Percentiles rank a stretch among this genome's conserved stretches.
Conservation (phyloP, 2,797 vertebrate genomes). For the Silurus aristotelis region DNA sequence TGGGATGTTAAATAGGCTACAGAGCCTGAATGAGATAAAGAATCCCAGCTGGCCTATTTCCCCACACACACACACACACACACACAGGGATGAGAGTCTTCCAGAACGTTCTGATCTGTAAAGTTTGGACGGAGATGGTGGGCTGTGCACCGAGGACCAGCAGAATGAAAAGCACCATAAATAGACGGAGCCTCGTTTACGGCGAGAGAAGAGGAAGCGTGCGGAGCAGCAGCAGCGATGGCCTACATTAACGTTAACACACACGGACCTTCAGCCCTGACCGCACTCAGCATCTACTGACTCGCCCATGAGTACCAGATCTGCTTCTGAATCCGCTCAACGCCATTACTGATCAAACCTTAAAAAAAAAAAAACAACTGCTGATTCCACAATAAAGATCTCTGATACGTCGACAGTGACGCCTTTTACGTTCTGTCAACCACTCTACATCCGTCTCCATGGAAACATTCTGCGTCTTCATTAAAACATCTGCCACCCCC, state of each 20-base stretch:
- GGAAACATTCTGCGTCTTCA: background rate
- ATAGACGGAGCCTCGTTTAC: constrained; percentile 10
- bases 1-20: constrained; percentile 39
- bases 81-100: background rate
- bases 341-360: background rate
- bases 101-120: constrained; percentile 33
- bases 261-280: background rate
- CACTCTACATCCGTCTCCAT: background rate
- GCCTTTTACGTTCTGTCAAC: background rate
- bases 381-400: background rate
- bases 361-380: background rate
- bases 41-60: constrained; percentile 41
- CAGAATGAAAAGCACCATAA: constrained; percentile 22
- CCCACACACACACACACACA: background rate
- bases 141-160: background rate
- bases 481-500: background rate
- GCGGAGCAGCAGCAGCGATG: too few relatives aligned
- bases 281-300: background rate
- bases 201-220: background rate
- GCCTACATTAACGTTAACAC: background rate
- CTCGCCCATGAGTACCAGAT: background rate
- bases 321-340: background rate
- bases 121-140: constrained; percentile 2
- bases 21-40: constrained; percentile 29
- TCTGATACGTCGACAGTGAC: background rate